Base-by-base conservation (phyloP, 2,888 invertebrate species). In the Dorcus parallelipipedus region DNA sequence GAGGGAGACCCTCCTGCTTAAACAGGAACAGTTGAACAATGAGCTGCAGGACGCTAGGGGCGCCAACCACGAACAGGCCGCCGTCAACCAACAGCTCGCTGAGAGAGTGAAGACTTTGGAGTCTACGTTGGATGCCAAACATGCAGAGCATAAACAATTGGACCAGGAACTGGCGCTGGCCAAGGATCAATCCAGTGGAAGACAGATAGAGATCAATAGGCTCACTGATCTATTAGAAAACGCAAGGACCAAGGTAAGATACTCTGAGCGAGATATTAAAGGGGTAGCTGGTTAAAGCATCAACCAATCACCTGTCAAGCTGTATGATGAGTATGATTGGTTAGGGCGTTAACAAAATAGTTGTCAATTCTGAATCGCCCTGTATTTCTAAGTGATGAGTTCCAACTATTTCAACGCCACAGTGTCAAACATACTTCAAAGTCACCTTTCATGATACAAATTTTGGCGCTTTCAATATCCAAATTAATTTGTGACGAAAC, bases 141-240 rank as follows among this genome's bases (percentile, higher is more conserved):
- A 86, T 67, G 85, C 86, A 0, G 94, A 94, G 72, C 85, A 90
- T 38, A 84, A 86, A 67, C 86, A 87, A 64, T 79, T 88, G 66
- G 93, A 94, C 69, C 82, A 84, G 40, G 90, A 93, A 68, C 79
- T 91, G 61, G 83, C 84, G 8, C 82, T 85, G 60, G 86, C 89
- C 52, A 86, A 87, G 65, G 93, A 94, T 71, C 84, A 89, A 63
- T 84, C 88, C 38, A 87, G 87, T 2, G 88, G 89, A 59, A 82
- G 89, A 23, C 87, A 88, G 71, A 91, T 93, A 64, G 95, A 95
- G 79, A 85, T 93, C 49, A 86, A 87, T 68, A 84, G 91, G 49
- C 80, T 93, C 63, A 86, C 86, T 14, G 90, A 90, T 52, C 79
- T 93, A 58, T 79, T 95, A 14, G 94, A 94, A 62, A 91, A 90